phyloP scores from a whole-genome alignment of 2,888 invertebrate species.

The Hypselothyrea guttata region DNA sequence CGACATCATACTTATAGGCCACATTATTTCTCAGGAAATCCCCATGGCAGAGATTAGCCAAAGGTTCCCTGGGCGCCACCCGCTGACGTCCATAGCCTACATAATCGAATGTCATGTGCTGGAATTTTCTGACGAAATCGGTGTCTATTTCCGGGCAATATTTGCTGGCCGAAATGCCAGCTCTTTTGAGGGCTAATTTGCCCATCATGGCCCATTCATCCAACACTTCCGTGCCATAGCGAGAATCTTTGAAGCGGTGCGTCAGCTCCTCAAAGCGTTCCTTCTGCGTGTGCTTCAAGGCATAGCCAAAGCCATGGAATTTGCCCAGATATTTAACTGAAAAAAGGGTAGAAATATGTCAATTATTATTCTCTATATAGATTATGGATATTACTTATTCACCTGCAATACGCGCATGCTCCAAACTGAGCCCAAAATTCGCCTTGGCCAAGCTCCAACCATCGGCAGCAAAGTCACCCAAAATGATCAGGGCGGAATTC shows the following conservation, averaged over 20 bases:
- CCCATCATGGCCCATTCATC: conserved; percentile 44
- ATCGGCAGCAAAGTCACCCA: conserved; percentile 73
- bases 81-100: conserved; percentile 60
- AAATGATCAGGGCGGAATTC: conserved; percentile 67
- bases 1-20: conserved; percentile 78
- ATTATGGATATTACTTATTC: neutral
- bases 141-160: conserved; percentile 64
- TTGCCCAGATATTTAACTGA: conserved; percentile 71
- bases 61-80: conserved; percentile 76
- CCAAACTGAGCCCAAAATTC: conserved; percentile 73
- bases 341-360: neutral
- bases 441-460: conserved; percentile 74
- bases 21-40: conserved; percentile 81
- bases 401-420: conserved; percentile 78
- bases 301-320: conserved; percentile 80
- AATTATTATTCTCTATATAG: no score
- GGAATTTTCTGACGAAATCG: conserved; percentile 66
- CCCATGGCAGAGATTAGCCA: conserved; percentile 80
- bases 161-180: conserved; percentile 34
- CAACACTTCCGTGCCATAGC: conserved; percentile 55
- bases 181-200: conserved; percentile 43
- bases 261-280: conserved; percentile 63
- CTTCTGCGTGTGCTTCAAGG: conserved; percentile 65
- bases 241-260: conserved; percentile 64
- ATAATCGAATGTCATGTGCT: conserved; percentile 36